Conservation (phyloP, 1,140 invertebrate species). For the Aplysia californica region DNA sequence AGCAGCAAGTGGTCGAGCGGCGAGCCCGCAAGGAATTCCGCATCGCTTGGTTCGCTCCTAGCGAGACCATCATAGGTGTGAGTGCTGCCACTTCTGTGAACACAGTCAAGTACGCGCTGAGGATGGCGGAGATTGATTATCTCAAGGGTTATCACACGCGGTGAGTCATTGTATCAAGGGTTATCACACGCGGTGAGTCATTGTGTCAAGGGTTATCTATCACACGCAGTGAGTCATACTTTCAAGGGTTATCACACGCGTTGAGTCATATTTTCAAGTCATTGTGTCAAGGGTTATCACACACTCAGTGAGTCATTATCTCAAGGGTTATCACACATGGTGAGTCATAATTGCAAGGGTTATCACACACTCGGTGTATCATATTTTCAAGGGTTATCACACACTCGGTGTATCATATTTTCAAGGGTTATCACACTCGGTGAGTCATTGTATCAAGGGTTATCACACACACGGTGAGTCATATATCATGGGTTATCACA, state of each 20-base stretch:
- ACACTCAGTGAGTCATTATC: not conserved
- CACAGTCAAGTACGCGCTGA: constrained; percentile 13
- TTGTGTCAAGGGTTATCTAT: not conserved
- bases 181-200: not conserved
- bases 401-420: constrained; percentile 2
- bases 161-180: not conserved
- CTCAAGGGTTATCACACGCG: not conserved
- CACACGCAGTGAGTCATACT: not conserved
- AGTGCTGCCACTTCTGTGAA: constrained; percentile 17
- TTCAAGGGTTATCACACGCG: not conserved
- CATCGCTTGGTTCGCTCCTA: constrained; percentile 16
- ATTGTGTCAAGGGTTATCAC: not conserved
- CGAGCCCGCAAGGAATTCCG: not conserved
- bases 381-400: not conserved
- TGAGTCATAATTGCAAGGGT: not conserved
- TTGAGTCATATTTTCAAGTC: constrained; percentile 1
- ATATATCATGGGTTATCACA: not conserved
- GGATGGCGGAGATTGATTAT: not conserved
- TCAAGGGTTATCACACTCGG: not conserved
- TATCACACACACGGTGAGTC: not conserved
- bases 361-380: not conserved
- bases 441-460: not conserved
- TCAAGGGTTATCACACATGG: not conserved
- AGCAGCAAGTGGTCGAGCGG: no score
- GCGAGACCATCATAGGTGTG: not conserved